A percentile compares a stretch with the other conserved stretches of the same genome.
Conservation (phyloP, 2,888 invertebrate species). For the Rhorus exstirpatorius region DNA sequence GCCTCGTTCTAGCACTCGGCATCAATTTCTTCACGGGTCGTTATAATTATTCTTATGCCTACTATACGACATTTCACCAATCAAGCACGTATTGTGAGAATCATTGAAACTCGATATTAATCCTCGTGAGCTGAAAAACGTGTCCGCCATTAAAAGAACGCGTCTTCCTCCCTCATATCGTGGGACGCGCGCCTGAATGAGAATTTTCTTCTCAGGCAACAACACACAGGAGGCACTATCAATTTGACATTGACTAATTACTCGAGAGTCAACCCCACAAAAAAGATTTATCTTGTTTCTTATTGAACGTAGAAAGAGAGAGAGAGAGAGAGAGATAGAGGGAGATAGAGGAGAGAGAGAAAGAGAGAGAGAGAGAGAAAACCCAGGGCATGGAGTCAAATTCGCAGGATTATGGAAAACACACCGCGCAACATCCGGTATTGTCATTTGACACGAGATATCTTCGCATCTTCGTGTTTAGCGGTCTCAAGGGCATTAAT, state of each 20-base stretch:
- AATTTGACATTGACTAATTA: slow-evolving; percentile 58
- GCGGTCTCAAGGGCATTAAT: slow-evolving; percentile 29
- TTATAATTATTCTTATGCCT: slow-evolving; percentile 28
- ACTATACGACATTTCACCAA: slow-evolving; percentile 9
- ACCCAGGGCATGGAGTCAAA: slow-evolving; percentile 27
- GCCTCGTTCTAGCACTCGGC: slow-evolving; percentile 53
- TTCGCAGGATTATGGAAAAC: slow-evolving; percentile 51
- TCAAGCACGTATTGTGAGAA: slow-evolving; percentile 50
- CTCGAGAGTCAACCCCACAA: not conserved
- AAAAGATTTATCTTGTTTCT: not conserved
- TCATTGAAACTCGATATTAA: slow-evolving; percentile 30
- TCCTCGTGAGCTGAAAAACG: not conserved
- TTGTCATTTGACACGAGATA: slow-evolving; percentile 33
- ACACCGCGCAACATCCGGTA: slow-evolving; percentile 52
- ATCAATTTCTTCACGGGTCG: slow-evolving; percentile 57
- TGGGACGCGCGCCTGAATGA: not conserved
- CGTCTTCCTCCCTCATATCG: not conserved
- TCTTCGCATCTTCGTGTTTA: not conserved
- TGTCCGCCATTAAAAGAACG: slow-evolving; percentile 6
- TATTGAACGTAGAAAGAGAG: not conserved
- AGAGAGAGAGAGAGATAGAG: not conserved
- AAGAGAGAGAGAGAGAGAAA: not conserved
- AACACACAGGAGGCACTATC: not conserved
- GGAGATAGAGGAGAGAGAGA: not conserved
- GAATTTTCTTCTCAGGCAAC: not conserved